Evolutionary conservation across 1,140 invertebrate species (phyloP).

Genomic region (Macrobrachium nipponense): DNA sequence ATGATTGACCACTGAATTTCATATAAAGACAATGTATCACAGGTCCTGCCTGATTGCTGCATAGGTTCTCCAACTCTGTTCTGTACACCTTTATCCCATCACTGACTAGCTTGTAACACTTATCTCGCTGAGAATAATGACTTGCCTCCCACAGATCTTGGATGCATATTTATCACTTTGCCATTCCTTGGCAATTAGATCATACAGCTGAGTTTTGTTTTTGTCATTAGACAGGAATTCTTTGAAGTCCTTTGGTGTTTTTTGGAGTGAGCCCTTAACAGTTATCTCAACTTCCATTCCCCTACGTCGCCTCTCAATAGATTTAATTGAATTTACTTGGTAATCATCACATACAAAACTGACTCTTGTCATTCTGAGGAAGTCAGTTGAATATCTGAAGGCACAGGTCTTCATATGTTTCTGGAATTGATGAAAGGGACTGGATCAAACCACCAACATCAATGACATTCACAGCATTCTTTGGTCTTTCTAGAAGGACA

Average conservation of each 20-base stretch:
- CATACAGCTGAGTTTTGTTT: no score
- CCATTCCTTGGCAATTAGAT: neutral
- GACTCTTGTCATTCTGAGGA: no score
- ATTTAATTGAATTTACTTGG: no score
- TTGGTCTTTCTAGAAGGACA: no score
- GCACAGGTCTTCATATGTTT: no score
- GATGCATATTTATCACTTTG: constrained; percentile 13
- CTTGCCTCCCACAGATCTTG: constrained; percentile 2
- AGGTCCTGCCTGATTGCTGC: constrained; percentile 8
- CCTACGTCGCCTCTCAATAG: constrained; percentile 1
- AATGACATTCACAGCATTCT: no score
- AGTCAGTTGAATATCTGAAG: no score
- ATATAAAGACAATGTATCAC: constrained; percentile 3
- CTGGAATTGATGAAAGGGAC: no score
- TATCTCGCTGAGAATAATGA: constrained; percentile 9
- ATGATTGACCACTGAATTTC: constrained; percentile 7
- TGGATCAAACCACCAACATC: no score
- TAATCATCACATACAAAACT: no score
- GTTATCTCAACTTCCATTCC: constrained; percentile 18
- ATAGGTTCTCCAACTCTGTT: constrained; percentile 19
- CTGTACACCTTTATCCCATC: constrained; percentile 20
- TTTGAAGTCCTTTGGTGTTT: constrained; percentile 2
- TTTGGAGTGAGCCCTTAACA: constrained; percentile 5
- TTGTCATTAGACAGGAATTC: constrained; percentile 29
- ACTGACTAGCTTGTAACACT: constrained; percentile 11